Evolutionary conservation across 92 coral and sea anemone genomes (phyloP), one percentile per base, ranked within the genome.

Genomic region (Porites lobata): DNA sequence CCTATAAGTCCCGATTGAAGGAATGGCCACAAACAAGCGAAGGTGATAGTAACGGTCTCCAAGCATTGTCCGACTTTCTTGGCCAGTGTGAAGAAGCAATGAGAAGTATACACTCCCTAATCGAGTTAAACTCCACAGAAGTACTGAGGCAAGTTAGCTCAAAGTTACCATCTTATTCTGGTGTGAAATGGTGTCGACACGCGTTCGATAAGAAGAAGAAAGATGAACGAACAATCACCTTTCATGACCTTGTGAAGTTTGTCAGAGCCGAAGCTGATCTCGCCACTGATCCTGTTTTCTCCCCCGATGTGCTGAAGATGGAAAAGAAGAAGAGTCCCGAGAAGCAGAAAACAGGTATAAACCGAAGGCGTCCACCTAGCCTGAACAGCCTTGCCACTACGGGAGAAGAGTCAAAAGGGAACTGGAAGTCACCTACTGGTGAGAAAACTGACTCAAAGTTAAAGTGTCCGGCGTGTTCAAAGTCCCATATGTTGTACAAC

Each of bases 61-160:
- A 92, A 74, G 84, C 84, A 47, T 82, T 26, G 51, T 63, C 93
- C 0, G 95, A 89, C 58, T 92, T 92, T 18, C 78, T 85, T 3
- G 90, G 89, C 7, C 95, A 92, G n/a, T 92, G 91, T 68, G 89
- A 89, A 43, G 79, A 90, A 65, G 79, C 86, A 5, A 78, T 90
- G 93, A 66, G 81, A 7, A 93, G 88, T 69, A 76, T 90, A 13
- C 70, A 29, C 1, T 76, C 87, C 71, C 88, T 86, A 9, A 74
- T 90, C 65, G 89, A 92, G 69, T 89, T 89, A 21, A 89, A 75
- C 38, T 29, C 38, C 38, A 29, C 38, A 24, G 88, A 92, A 76
- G 89, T 85, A 50, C 86, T 80, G 22, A 90, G 79, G 70, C 68
- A 29, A 29, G 38, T 93, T 8, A 79, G 66, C n/a, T 32, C 94